A percentile compares a stretch with the other conserved stretches of the same genome.
Evolutionary conservation across 30 jellyfish, hydroid and myxozoan species (phyloP).

Genomic region (Pelagia noctiluca): DNA sequence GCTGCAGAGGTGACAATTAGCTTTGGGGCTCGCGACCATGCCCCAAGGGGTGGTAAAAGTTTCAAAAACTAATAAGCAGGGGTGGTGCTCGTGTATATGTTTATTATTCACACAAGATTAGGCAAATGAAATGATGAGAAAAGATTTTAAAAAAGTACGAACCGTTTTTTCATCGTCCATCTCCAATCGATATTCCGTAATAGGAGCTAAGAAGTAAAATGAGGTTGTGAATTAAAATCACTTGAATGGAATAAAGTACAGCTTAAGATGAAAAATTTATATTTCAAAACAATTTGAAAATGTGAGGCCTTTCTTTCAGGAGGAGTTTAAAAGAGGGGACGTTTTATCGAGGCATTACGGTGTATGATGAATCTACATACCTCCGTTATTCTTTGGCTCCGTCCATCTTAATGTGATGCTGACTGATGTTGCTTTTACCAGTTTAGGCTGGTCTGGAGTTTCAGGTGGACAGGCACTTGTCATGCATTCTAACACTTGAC

Average conservation of each 20-base stretch:
- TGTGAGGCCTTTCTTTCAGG: no score
- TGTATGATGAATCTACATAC: no score
- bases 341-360: no score
- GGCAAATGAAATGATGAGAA: no score
- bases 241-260: neutral
- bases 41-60: no score
- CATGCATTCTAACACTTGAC: slow-evolving; percentile 90
- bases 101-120: no score
- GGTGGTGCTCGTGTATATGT: no score
- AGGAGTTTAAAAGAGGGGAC: no score
- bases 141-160: slow-evolving; percentile 33
- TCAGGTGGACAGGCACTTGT: slow-evolving; percentile 99
- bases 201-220: slow-evolving; percentile 75
- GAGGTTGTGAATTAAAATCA: neutral
- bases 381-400: slow-evolving; percentile 94
- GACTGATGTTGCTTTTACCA: slow-evolving; percentile 69
- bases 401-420: slow-evolving; percentile 73
- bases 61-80: no score
- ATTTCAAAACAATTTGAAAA: no score
- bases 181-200: slow-evolving; percentile 92
- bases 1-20: no score
- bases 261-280: neutral
- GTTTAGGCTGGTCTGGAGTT: slow-evolving; percentile 79
- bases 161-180: slow-evolving; percentile 89
- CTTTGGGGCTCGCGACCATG: no score